Conservation (phyloP, 2,888 invertebrate species). For the Caenorhabditis becei region DNA sequence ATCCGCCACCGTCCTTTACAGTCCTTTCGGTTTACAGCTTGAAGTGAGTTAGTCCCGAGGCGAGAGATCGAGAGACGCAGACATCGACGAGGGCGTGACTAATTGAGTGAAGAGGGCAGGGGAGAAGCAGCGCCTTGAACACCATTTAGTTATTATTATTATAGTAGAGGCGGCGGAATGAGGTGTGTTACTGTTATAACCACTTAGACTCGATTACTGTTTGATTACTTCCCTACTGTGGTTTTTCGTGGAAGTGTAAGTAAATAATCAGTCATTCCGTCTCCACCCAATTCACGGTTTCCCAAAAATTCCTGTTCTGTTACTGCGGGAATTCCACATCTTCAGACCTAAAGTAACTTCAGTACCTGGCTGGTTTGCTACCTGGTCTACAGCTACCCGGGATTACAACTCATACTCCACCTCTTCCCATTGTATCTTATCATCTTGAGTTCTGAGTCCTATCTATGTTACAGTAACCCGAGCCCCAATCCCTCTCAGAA, state of each 20-base stretch:
- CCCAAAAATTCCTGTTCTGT: too few relatives aligned
- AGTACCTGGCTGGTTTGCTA: too few relatives aligned
- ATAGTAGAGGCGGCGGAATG: conserved; percentile 33
- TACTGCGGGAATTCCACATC: too few relatives aligned
- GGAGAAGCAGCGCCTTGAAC: conserved; percentile 54
- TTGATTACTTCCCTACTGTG: background rate
- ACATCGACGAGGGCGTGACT: conserved; percentile 52
- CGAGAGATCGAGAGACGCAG: conserved; percentile 28
- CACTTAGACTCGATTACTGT: conserved; percentile 40
- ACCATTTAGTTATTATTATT: conserved; percentile 54
- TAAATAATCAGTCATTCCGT: too few relatives aligned
- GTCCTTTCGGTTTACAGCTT: conserved; percentile 46
- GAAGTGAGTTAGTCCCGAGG: conserved; percentile 36
- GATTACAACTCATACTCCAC: too few relatives aligned
- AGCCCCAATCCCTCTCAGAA: background rate
- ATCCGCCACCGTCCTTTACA: conserved; percentile 10
- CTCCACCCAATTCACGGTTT: too few relatives aligned
- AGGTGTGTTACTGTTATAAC: conserved; percentile 57
- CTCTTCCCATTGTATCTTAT: too few relatives aligned
- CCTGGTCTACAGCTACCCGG: too few relatives aligned
- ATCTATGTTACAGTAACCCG: background rate
- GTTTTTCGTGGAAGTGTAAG: too few relatives aligned
- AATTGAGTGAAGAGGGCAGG: conserved; percentile 50
- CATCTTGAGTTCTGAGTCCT: too few relatives aligned
- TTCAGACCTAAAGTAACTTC: too few relatives aligned